Conservation (phyloP, 2,888 invertebrate genomes). For the Hartigia nigra region DNA sequence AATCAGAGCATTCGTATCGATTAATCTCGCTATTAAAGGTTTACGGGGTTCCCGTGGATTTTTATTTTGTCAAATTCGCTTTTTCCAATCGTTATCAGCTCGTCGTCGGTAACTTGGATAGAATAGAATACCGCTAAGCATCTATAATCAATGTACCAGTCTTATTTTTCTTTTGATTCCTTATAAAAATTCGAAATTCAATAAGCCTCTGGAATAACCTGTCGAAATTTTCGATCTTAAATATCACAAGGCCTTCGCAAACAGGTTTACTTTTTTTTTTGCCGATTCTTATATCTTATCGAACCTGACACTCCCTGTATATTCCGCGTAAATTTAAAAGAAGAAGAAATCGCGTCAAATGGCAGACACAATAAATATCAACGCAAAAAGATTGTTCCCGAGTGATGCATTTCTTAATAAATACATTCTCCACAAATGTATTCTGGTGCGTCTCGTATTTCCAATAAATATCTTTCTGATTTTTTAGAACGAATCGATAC, state of each 20-base stretch:
- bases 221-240: not conserved
- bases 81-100: not conserved
- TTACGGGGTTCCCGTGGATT: not conserved
- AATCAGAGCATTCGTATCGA: not conserved
- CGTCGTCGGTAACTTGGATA: not conserved
- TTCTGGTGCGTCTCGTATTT: not conserved
- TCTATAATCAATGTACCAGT: not conserved
- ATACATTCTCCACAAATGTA: not conserved
- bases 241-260: not conserved
- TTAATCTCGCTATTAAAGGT: not conserved
- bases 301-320: not conserved
- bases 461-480: not conserved
- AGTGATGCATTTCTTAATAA: no score
- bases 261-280: not conserved
- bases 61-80: not conserved
- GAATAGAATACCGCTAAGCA: not conserved
- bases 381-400: not conserved
- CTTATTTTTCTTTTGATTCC: not conserved
- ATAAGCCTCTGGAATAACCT: not conserved
- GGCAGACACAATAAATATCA: not conserved
- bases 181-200: not conserved
- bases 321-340: not conserved
- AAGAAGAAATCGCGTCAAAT: not conserved
- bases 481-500: slow-evolving; percentile 46
- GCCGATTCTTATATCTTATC: not conserved